A percentile compares a stretch with the other conserved stretches of the same genome.
phyloP scores from a whole-genome alignment of 2,888 invertebrate genomes.

The Lithophane socia region DNA sequence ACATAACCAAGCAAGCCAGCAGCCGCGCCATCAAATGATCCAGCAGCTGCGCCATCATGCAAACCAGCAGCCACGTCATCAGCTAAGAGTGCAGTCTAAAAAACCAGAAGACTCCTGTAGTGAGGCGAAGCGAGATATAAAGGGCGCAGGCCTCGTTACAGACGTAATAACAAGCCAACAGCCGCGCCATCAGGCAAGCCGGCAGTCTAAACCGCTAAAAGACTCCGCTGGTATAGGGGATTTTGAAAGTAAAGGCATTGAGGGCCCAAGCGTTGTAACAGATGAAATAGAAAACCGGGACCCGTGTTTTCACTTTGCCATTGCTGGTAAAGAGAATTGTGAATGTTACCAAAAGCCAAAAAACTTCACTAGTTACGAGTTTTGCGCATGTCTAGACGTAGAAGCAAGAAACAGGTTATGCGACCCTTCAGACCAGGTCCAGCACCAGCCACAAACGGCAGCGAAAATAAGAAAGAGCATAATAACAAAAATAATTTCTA shows the following conservation, averaged over 20 bases:
- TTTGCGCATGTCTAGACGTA: background rate
- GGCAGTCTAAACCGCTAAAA: background rate
- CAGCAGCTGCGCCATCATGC: background rate
- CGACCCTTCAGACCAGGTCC: background rate
- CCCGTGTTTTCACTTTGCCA: background rate
- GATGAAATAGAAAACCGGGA: background rate
- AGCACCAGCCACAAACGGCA: background rate
- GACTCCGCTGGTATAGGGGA: background rate
- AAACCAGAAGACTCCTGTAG: background rate
- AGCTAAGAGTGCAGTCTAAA: background rate
- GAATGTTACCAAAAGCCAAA: background rate
- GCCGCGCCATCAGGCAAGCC: background rate
- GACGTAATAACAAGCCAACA: background rate
- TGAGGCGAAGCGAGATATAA: no score
- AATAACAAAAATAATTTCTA: constrained; percentile 3
- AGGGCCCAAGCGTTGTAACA: background rate
- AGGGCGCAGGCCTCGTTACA: background rate
- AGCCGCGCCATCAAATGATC: background rate
- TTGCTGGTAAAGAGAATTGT: background rate
- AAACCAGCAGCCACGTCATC: background rate
- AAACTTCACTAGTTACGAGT: background rate
- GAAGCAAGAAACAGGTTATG: background rate
- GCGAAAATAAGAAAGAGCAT: background rate
- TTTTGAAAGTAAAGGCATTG: background rate
- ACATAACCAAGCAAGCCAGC: background rate